Base-by-base conservation (phyloP, 2,113 vertebrate species). In the Etheostoma cragini region DNA sequence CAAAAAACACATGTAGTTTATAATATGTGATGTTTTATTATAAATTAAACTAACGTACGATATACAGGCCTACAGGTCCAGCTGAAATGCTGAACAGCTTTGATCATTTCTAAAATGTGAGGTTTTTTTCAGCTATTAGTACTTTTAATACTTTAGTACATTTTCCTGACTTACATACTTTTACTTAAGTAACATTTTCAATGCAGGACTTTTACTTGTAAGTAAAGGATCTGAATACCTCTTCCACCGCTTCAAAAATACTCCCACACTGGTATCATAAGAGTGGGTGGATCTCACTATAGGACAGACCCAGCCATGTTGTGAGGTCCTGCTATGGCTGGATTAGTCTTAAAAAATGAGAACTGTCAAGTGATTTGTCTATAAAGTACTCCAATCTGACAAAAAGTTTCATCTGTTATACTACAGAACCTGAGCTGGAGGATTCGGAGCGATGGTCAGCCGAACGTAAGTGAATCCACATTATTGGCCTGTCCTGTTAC, bases 381-480 rank as follows among this genome's bases (percentile, higher is more conserved):
- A 19, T 22, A 8, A 49, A 66, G 24, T 50, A 5, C 19, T 16
- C 1, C 33, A 42, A 16, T 74, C 13, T 58, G 52, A 71, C 38
- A 67, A 67, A 64, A 54, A 8, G 5, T 74, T 8, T 73, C 5
- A 30, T 73, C 16, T 80, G 3, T 46, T 56, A 22, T 64, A 1
- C 42, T 26, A 4, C 66, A 90, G 90, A 94, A 38, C 16, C 74
- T 19, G 93, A 94, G 15, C 42, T 86, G 75, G 87, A 90, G 19
- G 85, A 91, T 62, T 86, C 82, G 35, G 87, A 92, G 67, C 80
- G 0, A 5, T 90, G 89, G 88, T 82, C 88, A 50, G 46, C 71
- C 2, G 87, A 93, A 74, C 64, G 94, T 95, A 80, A 93, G 94
- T 91, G 57, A 76, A 73, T 67, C 49, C 53, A 60, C 24, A 64